These are phyloP conservation scores for Suillia variegata DNA, from an alignment of 2,888 invertebrate genomes.

Conservation along the genomic window DNA sequence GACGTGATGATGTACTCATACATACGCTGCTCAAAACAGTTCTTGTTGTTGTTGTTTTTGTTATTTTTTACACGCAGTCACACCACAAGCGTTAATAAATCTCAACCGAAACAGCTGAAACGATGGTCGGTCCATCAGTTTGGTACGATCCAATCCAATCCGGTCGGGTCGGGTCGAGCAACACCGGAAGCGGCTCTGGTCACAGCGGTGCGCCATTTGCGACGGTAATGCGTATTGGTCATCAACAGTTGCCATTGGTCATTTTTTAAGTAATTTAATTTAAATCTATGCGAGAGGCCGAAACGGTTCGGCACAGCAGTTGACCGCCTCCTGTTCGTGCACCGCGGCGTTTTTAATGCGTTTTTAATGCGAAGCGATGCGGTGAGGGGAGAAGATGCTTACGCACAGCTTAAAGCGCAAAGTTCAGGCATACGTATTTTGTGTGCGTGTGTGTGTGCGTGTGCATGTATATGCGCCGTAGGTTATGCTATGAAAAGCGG, in stretches of 20 bases:
- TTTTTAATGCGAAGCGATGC: conserved; percentile 29
- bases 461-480: neutral
- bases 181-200: conserved; percentile 10
- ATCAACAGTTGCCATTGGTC: conserved; percentile 19
- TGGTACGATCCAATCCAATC: too few species aligned
- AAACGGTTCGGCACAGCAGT: neutral
- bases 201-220: conserved; percentile 28
- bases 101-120: conserved; percentile 16
- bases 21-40: too few species aligned
- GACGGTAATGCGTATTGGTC: conserved; percentile 29
- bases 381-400: neutral
- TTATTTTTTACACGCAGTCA: neutral
- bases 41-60: too few species aligned
- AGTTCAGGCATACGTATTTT: neutral
- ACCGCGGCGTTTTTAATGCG: conserved; percentile 19
- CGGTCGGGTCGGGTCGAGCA: neutral
- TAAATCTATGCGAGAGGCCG: conserved; percentile 19
- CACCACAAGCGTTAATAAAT: conserved; percentile 18
- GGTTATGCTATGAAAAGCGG: neutral
- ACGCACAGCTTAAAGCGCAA: too few species aligned
- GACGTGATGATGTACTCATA: too few species aligned
- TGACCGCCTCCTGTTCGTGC: neutral
- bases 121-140: too few species aligned
- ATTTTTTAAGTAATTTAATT: conserved; percentile 19
- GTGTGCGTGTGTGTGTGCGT: neutral